Percentiles rank a stretch among this genome's conserved stretches.
Conservation (phyloP, 2,888 invertebrate species). For the Chalcosyrphus nemorum region DNA sequence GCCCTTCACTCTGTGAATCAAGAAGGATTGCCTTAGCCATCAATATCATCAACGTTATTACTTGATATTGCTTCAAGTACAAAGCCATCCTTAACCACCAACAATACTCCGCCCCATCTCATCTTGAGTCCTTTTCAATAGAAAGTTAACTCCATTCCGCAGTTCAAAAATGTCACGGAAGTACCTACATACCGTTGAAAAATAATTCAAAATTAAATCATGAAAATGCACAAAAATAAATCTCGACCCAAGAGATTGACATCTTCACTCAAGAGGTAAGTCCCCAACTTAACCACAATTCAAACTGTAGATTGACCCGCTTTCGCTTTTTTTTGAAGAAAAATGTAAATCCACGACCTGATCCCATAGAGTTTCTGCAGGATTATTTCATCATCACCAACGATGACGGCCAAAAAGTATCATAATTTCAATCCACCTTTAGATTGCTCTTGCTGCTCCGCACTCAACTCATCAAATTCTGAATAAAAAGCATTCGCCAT, state of each 20-base stretch:
- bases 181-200: no score
- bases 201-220: no score
- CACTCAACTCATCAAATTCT: not conserved
- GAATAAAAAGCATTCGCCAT: slow-evolving; percentile 5
- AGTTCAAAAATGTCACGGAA: no score
- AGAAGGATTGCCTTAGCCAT: no score
- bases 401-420: slow-evolving; percentile 35
- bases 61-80: no score
- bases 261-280: not conserved
- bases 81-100: no score
- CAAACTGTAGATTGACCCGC: slow-evolving; percentile 6
- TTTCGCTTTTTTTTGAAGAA: not conserved
- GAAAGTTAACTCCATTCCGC: no score
- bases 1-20: no score
- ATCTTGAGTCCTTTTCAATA: no score
- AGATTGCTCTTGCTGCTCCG: not conserved
- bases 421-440: slow-evolving; percentile 46
- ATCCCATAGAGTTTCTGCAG: slow-evolving; percentile 5
- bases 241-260: not conserved
- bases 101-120: no score
- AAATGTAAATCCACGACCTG: slow-evolving; percentile 9
- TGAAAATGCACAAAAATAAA: not conserved
- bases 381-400: slow-evolving; percentile 51
- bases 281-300: not conserved
- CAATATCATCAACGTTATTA: no score